A percentile compares a stretch with the other conserved stretches of the same genome.
phyloP scores from a whole-genome alignment of 2,113 vertebrate species.

The Leuciscus idus region DNA sequence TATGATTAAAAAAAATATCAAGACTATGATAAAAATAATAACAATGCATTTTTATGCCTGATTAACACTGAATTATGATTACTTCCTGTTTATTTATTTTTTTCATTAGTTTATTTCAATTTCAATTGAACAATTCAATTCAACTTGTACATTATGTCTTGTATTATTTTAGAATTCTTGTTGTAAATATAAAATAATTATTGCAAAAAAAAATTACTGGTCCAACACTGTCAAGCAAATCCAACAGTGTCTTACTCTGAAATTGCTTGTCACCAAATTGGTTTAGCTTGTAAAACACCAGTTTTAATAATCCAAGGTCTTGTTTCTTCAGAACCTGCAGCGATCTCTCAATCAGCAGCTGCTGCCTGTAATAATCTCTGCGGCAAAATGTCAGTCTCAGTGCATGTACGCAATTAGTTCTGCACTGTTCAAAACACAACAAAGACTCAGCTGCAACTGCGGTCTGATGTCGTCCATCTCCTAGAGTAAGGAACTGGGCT shows the following conservation, averaged over 20 bases:
- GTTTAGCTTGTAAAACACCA: constrained; percentile 1
- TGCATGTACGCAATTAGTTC: constrained; percentile 38
- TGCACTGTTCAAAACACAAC: constrained; percentile 20
- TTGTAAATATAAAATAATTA: background rate
- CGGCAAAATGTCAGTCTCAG: constrained; percentile 48
- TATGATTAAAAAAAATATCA: too few species aligned
- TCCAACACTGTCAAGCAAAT: background rate
- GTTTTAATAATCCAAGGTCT: constrained; percentile 32
- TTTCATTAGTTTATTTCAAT: background rate
- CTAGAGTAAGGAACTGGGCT: background rate
- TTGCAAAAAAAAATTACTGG: background rate
- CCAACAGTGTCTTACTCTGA: background rate
- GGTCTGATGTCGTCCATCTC: background rate
- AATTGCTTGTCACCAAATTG: constrained; percentile 18
- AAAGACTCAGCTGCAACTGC: constrained; percentile 35
- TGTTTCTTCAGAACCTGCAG: constrained; percentile 47
- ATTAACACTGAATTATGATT: background rate
- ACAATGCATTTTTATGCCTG: background rate
- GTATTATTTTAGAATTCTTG: background rate
- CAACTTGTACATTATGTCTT: background rate
- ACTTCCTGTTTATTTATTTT: background rate
- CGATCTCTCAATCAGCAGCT: constrained; percentile 43
- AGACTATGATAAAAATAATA: too few species aligned
- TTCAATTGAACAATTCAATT: too few species aligned
- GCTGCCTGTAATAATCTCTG: constrained; percentile 50